Evolutionary conservation across 2,797 vertebrate species (phyloP), one percentile per base, ranked within the genome.

Genomic region (Vireo griseus): DNA sequence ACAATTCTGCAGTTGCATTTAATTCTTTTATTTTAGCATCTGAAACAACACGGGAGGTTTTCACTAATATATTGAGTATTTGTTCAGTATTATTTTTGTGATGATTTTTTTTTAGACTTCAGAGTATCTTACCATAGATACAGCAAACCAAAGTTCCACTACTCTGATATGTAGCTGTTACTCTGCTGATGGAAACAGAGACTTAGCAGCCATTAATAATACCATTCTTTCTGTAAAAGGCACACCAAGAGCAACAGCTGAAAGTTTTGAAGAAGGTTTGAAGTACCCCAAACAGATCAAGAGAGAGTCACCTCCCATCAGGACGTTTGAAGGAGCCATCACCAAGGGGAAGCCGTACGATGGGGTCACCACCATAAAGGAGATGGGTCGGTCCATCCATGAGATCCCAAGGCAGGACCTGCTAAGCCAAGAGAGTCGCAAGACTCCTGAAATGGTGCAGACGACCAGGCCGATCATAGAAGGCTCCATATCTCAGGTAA

Each of bases 281-380:
- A 99, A 99, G 85, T 99, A 99, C 68, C 98, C 98, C 66, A 99
- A 99, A 90, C 99, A 99, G 97, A 99, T 99, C 83, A 99, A 99
- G 96, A 98, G 98, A 57, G 99, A 99, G 97, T 99, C 99, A 68
- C 99, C 99, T 59, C 99, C 99, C 4, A 99, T 99, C 63, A 98
- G 99, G 83, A 98, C 98, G 3, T 99, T 99, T 29, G 99, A 99
- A 96, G 99, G 99, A 33, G 99, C 99, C 84, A 99, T 99, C 86
- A 98, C 98, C 57, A 99, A 99, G 97, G 99, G 99, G 72, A 99
- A 99, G 77, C 99, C 99, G 0, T 99, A 99, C 1, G 99, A 99
- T 61, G 98, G 98, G 13, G 98, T 99, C 62, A 99, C 99, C 94
- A 99, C 99, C 66, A 99, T 99, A 90, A 99, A 99, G 97, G 99